Evolutionary conservation across 2,797 vertebrate species (phyloP), one percentile per base, ranked within the genome.

Genomic region (Erethizon dorsatum): DNA sequence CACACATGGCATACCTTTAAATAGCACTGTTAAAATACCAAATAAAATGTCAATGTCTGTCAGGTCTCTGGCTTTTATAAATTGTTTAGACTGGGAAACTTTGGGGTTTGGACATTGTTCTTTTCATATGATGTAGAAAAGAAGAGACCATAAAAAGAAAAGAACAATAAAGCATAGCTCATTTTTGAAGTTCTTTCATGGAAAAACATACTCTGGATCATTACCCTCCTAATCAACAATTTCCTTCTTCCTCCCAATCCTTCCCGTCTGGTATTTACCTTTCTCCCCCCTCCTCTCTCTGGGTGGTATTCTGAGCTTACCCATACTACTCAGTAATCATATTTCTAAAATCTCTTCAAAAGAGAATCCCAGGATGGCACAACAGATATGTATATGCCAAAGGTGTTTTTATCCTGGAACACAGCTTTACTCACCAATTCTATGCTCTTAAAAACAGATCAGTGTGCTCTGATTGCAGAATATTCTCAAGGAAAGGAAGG

Each of bases 191-290:
- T 98, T 98, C 98, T 98, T 98, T 98, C 98, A 98, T 80, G 95
- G 98, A 98, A 98, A 99, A 98, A 99, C 98, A 98, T 98, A 99
- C 98, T 98, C 97, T 98, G 98, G 99, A 98, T 98, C 99, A 98
- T 98, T 95, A 99, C 99, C 98, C 98, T 98, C 98, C 94, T 97
- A 98, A 97, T 98, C 99, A 98, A 98, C 98, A 99, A 97, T 96
- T 97, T 98, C 96, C 95, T 98, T 93, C 96, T 94, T 89, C 98
- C 99, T 98, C 94, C 85, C 92, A 67, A 65, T 86, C 91, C 96
- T 95, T 97, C 95, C 95, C 15, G 31, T 96, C 97, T 91, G 28
- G 94, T 96, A 73, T 83, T 97, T 97, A 97, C 97, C 97, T 97
- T 98, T 96, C 96, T 95, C 93, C 91, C 61, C 47, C 69, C 83